Conservation (phyloP, 2,888 invertebrate genomes). For the Lypha dubia region DNA sequence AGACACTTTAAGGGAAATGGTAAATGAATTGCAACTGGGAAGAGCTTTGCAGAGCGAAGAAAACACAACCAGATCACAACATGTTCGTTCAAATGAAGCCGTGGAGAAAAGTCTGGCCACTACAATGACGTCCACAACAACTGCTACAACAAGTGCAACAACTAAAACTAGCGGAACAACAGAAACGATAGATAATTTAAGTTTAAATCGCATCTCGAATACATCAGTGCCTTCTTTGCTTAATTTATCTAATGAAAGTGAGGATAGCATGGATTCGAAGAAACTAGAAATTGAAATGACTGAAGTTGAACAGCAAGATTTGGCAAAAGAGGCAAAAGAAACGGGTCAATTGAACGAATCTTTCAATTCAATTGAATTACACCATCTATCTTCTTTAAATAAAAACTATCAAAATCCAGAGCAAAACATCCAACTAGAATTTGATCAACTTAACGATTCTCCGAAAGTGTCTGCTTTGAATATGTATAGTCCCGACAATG, state of each 20-base stretch:
- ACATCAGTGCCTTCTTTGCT: constrained; percentile 34
- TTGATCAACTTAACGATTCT: constrained; percentile 29
- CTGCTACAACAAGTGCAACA: constrained; percentile 17
- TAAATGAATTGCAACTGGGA: constrained; percentile 28
- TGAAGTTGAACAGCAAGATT: not conserved
- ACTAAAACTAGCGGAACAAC: constrained; percentile 1
- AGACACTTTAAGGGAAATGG: constrained; percentile 37
- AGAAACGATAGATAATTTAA: not conserved
- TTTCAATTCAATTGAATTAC: constrained; percentile 33
- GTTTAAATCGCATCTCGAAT: constrained; percentile 10
- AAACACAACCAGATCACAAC: not conserved
- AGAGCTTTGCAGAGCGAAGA: not conserved
- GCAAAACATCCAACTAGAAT: not conserved
- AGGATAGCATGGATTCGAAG: not conserved
- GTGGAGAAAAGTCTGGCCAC: constrained; percentile 41
- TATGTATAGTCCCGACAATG: constrained; percentile 26
- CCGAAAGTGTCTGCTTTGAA: constrained; percentile 5
- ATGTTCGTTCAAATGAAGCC: not conserved
- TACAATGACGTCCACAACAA: constrained; percentile 29
- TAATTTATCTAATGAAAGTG: constrained; percentile 52
- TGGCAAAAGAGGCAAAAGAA: not conserved
- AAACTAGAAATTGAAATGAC: constrained; percentile 15
- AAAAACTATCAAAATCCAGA: not conserved
- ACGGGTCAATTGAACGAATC: not conserved
- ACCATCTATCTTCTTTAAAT: not conserved